These are phyloP conservation scores for Auanema sp. DNA, from an alignment of 2,888 invertebrate species.

Conservation along the genomic window DNA sequence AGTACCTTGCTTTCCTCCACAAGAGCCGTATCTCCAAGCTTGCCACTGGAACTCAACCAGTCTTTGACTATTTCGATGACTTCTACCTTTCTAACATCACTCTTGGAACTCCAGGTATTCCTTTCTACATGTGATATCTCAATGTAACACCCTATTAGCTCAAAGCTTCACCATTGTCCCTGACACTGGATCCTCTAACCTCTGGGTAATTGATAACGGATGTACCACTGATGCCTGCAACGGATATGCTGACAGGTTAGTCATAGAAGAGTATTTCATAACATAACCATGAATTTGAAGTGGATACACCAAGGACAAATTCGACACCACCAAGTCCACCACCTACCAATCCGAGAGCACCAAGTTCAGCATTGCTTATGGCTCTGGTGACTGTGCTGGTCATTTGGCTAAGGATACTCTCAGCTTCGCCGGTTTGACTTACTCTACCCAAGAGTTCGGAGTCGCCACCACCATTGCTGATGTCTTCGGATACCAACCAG, in stretches of 20 bases:
- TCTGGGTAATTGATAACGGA: slow-evolving; percentile 35
- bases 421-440: slow-evolving; percentile 25
- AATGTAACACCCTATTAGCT: not conserved
- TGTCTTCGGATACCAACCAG: slow-evolving; percentile 51
- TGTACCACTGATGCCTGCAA: slow-evolving; percentile 26
- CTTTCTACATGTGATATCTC: no score
- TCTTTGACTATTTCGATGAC: slow-evolving; percentile 38
- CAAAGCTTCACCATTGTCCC: slow-evolving; percentile 27
- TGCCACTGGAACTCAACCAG: slow-evolving; percentile 16
- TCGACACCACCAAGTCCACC: slow-evolving; percentile 45
- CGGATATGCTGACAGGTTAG: slow-evolving; percentile 12
- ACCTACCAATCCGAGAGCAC: slow-evolving; percentile 36
- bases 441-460: slow-evolving; percentile 42
- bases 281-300: slow-evolving; percentile 8
- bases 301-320: slow-evolving; percentile 46
- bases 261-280: not conserved
- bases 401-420: slow-evolving; percentile 45
- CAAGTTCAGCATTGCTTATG: slow-evolving; percentile 51
- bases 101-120: slow-evolving; percentile 28
- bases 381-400: slow-evolving; percentile 53
- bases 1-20: slow-evolving; percentile 13
- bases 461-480: slow-evolving; percentile 41
- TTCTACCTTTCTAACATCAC: slow-evolving; percentile 39
- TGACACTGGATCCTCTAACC: slow-evolving; percentile 37
- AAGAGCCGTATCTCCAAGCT: slow-evolving; percentile 5